These are phyloP conservation scores for Actinernus sp. DNA, from an alignment of 92 coral and sea anemone species.

Conservation along the genomic window DNA sequence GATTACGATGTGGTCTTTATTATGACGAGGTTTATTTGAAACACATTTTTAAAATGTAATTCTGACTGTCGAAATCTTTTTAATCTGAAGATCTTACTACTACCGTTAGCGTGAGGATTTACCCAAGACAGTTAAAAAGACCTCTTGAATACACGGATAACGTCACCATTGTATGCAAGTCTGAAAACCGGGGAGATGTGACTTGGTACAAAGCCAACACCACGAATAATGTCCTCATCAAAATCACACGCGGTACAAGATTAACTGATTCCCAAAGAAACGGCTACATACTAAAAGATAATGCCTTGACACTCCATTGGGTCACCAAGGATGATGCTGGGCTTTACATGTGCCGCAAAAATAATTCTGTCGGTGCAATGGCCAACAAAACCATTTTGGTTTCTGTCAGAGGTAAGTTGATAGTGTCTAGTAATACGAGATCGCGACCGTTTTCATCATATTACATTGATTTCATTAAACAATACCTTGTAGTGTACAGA, in stretches of 20 bases:
- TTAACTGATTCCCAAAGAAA: too few relatives aligned
- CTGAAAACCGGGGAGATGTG: conserved; percentile 24
- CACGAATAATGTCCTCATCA: background rate
- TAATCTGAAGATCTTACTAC: conserved; percentile 25
- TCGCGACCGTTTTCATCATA: too few relatives aligned
- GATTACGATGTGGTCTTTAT: too few relatives aligned
- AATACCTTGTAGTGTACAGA: too few relatives aligned
- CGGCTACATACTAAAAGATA: background rate
- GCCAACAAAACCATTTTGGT: conserved; percentile 37
- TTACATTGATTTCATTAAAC: too few relatives aligned
- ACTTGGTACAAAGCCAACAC: conserved; percentile 62
- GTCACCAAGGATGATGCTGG: conserved; percentile 64
- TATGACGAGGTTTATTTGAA: too few relatives aligned
- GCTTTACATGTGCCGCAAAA: conserved; percentile 70
- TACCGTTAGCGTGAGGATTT: conserved; percentile 1
- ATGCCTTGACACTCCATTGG: conserved; percentile 13
- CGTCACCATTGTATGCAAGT: conserved; percentile 33
- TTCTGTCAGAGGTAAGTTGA: conserved; percentile 67
- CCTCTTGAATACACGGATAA: conserved; percentile 41
- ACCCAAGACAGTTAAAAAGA: conserved; percentile 7
- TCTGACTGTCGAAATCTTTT: too few relatives aligned
- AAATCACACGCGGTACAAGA: background rate
- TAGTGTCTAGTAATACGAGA: too few relatives aligned
- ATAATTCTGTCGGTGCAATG: conserved; percentile 30
- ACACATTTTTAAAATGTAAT: too few relatives aligned